Evolutionary conservation across 1,140 invertebrate genomes (phyloP), one percentile per base, ranked within the genome.

Genomic region (Lucilia sericata): DNA sequence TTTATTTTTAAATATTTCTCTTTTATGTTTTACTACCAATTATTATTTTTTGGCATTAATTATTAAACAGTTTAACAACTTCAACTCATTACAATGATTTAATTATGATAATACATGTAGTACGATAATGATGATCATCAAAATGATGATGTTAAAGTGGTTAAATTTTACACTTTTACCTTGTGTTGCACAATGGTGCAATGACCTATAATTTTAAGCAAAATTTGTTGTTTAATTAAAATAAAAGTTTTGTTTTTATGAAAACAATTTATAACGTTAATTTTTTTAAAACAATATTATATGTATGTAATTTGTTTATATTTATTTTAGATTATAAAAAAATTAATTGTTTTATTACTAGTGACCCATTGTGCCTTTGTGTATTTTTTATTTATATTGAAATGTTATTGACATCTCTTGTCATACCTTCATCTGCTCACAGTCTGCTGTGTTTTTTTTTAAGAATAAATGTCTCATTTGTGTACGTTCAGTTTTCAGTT

Each of bases 21-120:
- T 30, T 30, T 30, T 30, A 42, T 42, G 42, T 42, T 42, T 42
- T 42, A 42, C 42, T 42, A 42, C 42, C 10, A 42, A 42, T 42
- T 42, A 42, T 42, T 42, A 42, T 42, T 42, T n/a, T 42, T 42
- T 42, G 42, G 42, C 42, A 42, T 42, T 42, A 42, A 42, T 42
- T n/a, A 70, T 70, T 70, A 21, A 70, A 21, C n/a, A 21, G 5
- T 70, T 70, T 25, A 70, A 70, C n/a, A 21, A 70, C 4, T 21
- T 21, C 14, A 3, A 14, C 65, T 70, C n/a, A 70, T 21, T 70
- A 70, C n/a, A 70, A 12, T 10, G 19, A 21, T 70, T 70, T 70
- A 70, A 70, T 70, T 70, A 70, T 70, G 65, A 70, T 70, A 70
- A 70, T 21, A 70, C 17, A 60, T n/a, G n/a, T 60, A 60, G n/a